These are phyloP conservation scores for Cataglyphis albicans DNA, from an alignment of 2,888 invertebrate genomes.

Conservation along the genomic window DNA sequence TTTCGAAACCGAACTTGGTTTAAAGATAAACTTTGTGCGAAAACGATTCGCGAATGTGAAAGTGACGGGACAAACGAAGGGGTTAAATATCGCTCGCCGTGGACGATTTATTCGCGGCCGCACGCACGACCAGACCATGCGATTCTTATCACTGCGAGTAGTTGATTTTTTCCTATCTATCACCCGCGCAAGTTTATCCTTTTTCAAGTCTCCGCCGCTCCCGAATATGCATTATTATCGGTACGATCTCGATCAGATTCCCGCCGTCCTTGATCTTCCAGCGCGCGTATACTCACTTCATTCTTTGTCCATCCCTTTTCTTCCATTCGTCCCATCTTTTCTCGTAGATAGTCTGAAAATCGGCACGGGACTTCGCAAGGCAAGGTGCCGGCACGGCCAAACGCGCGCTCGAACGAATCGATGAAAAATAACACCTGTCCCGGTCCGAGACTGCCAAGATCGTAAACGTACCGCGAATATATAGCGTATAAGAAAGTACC, in stretches of 20 bases:
- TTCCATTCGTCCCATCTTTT: slow-evolving; percentile 24
- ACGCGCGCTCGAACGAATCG: slow-evolving; percentile 73
- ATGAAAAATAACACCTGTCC: slow-evolving; percentile 80
- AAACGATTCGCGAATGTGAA: background rate
- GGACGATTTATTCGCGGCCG: slow-evolving; percentile 49
- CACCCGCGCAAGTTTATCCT: slow-evolving; percentile 55
- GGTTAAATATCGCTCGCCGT: slow-evolving; percentile 43
- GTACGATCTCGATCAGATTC: slow-evolving; percentile 71
- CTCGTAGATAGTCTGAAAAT: slow-evolving; percentile 64
- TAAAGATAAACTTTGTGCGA: slow-evolving; percentile 9
- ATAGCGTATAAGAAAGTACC: slow-evolving; percentile 52
- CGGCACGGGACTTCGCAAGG: slow-evolving; percentile 55
- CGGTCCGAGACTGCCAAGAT: slow-evolving; percentile 69
- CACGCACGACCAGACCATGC: slow-evolving; percentile 3
- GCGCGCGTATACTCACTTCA: slow-evolving; percentile 25
- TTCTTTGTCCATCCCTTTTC: slow-evolving; percentile 15
- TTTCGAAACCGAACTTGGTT: slow-evolving; percentile 7
- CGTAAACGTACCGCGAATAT: slow-evolving; percentile 70
- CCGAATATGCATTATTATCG: slow-evolving; percentile 71
- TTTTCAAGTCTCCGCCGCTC: slow-evolving; percentile 61
- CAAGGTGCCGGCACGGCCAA: slow-evolving; percentile 59
- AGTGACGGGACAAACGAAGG: slow-evolving; percentile 32
- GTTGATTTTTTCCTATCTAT: slow-evolving; percentile 71
- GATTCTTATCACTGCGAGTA: slow-evolving; percentile 43
- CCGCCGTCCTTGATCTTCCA: slow-evolving; percentile 65